Percentiles rank a stretch among this genome's conserved stretches.
Evolutionary conservation across 2,797 vertebrate species (phyloP).

Genomic region (Gymnodraco acuticeps): DNA sequence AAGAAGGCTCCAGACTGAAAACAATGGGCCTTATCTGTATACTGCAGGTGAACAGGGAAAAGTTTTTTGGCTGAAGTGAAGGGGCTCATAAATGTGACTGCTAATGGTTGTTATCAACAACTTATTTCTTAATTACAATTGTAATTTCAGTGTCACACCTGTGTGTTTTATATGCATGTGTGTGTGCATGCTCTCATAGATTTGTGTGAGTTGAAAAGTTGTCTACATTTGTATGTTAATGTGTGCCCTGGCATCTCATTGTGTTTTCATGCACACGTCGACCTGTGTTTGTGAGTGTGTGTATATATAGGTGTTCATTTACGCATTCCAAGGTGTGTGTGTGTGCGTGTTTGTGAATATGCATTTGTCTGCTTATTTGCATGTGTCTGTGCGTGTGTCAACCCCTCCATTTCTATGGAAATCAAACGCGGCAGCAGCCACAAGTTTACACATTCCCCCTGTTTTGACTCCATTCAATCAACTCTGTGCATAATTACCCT

Average conservation of each 20-base stretch:
- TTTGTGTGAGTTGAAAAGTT: slow-evolving; percentile 44
- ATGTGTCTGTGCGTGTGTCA: slow-evolving; percentile 57
- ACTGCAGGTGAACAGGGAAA: slow-evolving; percentile 44
- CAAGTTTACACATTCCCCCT: slow-evolving; percentile 85
- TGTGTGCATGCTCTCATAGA: background rate
- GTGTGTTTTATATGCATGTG: slow-evolving; percentile 17
- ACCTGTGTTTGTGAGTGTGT: slow-evolving; percentile 29
- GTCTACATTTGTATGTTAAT: slow-evolving; percentile 49
- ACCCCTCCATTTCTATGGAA: slow-evolving; percentile 83
- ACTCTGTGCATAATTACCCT: slow-evolving; percentile 87
- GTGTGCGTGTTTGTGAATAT: background rate
- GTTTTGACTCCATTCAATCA: slow-evolving; percentile 88
- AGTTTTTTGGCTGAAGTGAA: slow-evolving; percentile 10
- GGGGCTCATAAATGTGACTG: slow-evolving; percentile 22
- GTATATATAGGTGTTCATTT: slow-evolving; percentile 29
- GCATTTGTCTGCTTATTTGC: slow-evolving; percentile 54
- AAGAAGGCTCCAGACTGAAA: slow-evolving; percentile 18
- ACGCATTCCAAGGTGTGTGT: slow-evolving; percentile 4
- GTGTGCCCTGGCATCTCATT: slow-evolving; percentile 44
- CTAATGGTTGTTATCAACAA: slow-evolving; percentile 41
- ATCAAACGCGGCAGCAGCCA: slow-evolving; percentile 79
- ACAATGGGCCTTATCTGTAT: slow-evolving; percentile 41
- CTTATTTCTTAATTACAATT: slow-evolving; percentile 35
- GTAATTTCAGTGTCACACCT: slow-evolving; percentile 31
- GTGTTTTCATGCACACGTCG: slow-evolving; percentile 37